Evolutionary conservation across 2,888 invertebrate species (phyloP).

Genomic region (Luperina nickerlii): DNA sequence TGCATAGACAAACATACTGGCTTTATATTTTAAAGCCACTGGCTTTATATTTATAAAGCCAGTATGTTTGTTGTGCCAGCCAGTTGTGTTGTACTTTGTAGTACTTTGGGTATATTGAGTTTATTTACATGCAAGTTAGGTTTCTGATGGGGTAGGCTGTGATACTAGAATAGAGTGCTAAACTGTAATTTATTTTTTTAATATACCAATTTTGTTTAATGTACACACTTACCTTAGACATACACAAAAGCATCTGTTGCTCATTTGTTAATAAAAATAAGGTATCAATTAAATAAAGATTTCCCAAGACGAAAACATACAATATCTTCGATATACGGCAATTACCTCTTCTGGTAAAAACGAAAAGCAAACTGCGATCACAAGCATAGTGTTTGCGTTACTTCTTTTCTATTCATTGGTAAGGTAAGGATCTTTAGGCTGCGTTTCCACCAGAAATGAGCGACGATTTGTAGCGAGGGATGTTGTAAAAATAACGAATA

Average conservation of each 20-base stretch:
- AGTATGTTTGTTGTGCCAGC: too few species aligned
- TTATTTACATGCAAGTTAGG: not conserved
- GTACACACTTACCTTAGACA: not conserved
- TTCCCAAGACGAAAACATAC: not conserved
- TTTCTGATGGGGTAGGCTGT: conserved; percentile 6
- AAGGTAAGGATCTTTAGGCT: too few species aligned
- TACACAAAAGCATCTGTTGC: too few species aligned
- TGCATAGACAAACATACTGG: not conserved
- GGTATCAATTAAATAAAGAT: not conserved
- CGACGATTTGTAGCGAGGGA: too few species aligned
- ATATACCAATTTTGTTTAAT: not conserved
- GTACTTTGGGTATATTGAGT: too few species aligned
- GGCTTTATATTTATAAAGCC: too few species aligned
- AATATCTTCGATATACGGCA: not conserved
- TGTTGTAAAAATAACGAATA: too few species aligned
- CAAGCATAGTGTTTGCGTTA: not conserved
- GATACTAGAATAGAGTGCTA: not conserved
- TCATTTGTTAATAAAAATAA: not conserved
- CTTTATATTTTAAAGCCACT: too few species aligned
- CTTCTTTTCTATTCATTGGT: too few species aligned
- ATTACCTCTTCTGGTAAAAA: not conserved
- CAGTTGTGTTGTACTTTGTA: too few species aligned
- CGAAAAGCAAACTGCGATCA: not conserved
- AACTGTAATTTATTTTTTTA: not conserved
- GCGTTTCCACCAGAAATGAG: too few species aligned